Evolutionary conservation across 2,113 vertebrate genomes (phyloP), one percentile per base, ranked within the genome.

Genomic region (Tringa solitaria): DNA sequence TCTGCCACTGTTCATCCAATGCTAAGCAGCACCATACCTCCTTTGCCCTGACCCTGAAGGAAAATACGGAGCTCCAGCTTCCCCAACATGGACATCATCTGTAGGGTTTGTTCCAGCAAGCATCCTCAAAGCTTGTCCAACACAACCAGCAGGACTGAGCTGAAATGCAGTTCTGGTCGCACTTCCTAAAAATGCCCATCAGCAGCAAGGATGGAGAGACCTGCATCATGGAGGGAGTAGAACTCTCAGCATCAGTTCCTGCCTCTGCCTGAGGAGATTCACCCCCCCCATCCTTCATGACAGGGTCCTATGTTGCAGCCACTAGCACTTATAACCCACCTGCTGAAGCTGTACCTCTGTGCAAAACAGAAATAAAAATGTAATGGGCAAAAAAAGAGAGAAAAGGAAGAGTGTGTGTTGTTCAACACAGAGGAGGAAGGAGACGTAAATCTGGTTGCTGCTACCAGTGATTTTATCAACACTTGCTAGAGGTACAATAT

Each of bases 1-100:
- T 12, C 73, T 65, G 35, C 22, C 0, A 0, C 43, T 3, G 3
- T 53, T 53, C 82, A 59, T n/a, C 27, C 33, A n/a, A 9, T 0
- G 3, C 19, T 51, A 8, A 65, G 3, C 27, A 39, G 33, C 59
- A 73, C 67, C 67, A 45, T n/a, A 28, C 45, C 28, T 54, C 21
- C 14, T 67, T 74, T 67, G 14, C 12, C 28, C 28, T 1, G 3
- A 79, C 28, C 27, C 33, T 50, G 43, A 79, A 51, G 57, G 17
- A 46, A 37, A 60, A 22, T 5, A 39, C 20, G 37, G 22, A 85
- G 15, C 23, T 79, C 12, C 27, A 5, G 8, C 43, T 64, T 79
- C 15, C 33, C 5, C 33, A 1, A 3, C 12, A 8, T 53, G 39
- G 65, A 5, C 30, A 54, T 54, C 14, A 17, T 67, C 33, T 22